phyloP scores from a whole-genome alignment of 1,140 invertebrate species.

The Papilio dardanus region DNA sequence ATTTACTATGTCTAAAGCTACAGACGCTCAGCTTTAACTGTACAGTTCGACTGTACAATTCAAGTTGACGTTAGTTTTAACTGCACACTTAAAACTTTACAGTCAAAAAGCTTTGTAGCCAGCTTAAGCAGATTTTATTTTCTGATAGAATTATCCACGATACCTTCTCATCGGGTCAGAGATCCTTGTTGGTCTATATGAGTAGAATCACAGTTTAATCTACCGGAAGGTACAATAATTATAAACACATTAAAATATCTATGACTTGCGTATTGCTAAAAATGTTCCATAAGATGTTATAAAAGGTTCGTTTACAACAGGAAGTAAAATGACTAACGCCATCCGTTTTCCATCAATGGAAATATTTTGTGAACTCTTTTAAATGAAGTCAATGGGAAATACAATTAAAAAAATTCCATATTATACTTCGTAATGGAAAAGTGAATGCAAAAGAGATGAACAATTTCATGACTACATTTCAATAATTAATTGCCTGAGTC shows the following conservation, averaged over 20 bases:
- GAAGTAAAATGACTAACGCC: not conserved
- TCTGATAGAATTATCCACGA: too few species aligned
- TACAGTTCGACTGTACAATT: too few species aligned
- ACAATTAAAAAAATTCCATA: constrained; percentile 20
- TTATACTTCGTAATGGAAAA: not conserved
- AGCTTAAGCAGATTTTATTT: too few species aligned
- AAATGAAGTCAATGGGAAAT: constrained; percentile 28
- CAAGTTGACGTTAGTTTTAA: too few species aligned
- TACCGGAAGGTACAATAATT: not conserved
- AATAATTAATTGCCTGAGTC: not conserved
- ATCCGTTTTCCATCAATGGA: constrained; percentile 6
- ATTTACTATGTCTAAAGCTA: too few species aligned
- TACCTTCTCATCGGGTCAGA: too few species aligned
- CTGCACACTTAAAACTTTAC: too few species aligned
- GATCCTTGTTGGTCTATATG: too few species aligned
- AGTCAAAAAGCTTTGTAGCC: too few species aligned
- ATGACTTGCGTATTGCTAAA: constrained; percentile 22
- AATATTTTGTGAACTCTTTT: constrained; percentile 14
- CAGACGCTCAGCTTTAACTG: too few species aligned
- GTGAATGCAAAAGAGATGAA: constrained; percentile 27
- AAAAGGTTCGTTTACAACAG: not conserved
- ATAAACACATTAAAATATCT: not conserved
- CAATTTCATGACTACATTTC: constrained; percentile 17
- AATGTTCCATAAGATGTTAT: constrained; percentile 12
- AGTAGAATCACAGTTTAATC: not conserved